Base-by-base conservation (phyloP, 2,888 invertebrate species). In the Cheiracanthium punctorium region DNA sequence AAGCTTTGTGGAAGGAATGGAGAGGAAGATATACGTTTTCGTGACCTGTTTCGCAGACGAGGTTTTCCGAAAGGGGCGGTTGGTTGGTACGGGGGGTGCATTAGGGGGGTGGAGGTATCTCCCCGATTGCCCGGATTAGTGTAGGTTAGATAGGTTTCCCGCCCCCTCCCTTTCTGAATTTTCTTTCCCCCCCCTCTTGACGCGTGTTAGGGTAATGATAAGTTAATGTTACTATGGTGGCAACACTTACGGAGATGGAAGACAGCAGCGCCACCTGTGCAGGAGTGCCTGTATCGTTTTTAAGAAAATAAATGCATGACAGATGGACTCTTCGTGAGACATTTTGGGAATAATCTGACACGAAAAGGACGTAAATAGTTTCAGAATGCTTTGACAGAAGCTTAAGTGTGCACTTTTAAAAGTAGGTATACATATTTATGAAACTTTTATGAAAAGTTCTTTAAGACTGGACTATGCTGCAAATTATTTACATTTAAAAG, bases 121-220 rank as follows among this genome's bases (percentile, higher is more conserved):
- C 37, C 82, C 76, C 82, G 82, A 82, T 82, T 76, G 82, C 76
- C 82, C 65, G 82, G 82, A 82, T 82, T 82, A 82, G 76, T 65
- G 71, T 71, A 76, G 71, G 82, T 76, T 82, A 82, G 73, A 82
- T 82, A 75, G 82, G 82, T 82, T 74, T 73, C 67, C 65, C 43
- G 64, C 37, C 33, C 67, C 67, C 32, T 33, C 20, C 33, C 33
- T 33, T 72, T 58, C 17, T 33, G 52, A 33, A 29, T 71, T 71
- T 43, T 24, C n/a, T n/a, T n/a, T n/a, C n/a, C n/a, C n/a, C n/a
- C 24, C 80, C 41, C 28, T 41, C 80, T 7, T 29, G 80, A 58
- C 52, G 75, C 75, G 70, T 82, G 75, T 75, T 82, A 58, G 52
- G 28, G 58, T 82, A 82, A 82, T 82, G 81, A 82, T 82, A 82